A percentile compares a stretch with the other conserved stretches of the same genome.
phyloP scores from a whole-genome alignment of 2,888 invertebrate genomes.

The Carabus problematicus region DNA sequence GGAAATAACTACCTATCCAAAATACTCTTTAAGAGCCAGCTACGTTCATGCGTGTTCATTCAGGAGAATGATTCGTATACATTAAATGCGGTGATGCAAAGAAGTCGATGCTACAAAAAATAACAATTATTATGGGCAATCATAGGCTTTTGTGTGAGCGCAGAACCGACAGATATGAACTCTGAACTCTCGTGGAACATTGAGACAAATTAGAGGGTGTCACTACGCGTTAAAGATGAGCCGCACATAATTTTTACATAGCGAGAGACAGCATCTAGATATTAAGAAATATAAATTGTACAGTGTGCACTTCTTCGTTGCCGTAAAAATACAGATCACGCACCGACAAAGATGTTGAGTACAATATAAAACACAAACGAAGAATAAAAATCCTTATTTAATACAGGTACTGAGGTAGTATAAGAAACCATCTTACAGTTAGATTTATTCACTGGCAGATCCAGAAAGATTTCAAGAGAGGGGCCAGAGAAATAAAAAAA shows the following conservation, averaged over 20 bases:
- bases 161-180: constrained; percentile 13
- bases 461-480: no score
- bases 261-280: neutral
- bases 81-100: neutral
- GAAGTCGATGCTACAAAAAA: constrained; percentile 21
- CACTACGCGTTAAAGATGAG: constrained; percentile 26
- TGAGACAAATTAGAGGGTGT: constrained; percentile 41
- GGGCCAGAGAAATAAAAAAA: no score
- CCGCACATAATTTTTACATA: constrained; percentile 8
- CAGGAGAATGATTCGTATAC: no score
- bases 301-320: constrained; percentile 5
- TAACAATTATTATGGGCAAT: constrained; percentile 38
- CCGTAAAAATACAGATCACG: neutral
- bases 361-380: constrained; percentile 1
- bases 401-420: no score
- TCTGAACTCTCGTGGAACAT: constrained; percentile 23
- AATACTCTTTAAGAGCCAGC: no score
- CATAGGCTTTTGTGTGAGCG: constrained; percentile 29
- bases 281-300: constrained; percentile 9
- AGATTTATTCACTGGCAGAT: no score
- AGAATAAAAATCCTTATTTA: neutral
- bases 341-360: constrained; percentile 13
- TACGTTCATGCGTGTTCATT: no score
- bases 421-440: no score
- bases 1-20: no score